Evolutionary conservation across 2,113 vertebrate genomes (phyloP).

Genomic region (Verasper variegatus): DNA sequence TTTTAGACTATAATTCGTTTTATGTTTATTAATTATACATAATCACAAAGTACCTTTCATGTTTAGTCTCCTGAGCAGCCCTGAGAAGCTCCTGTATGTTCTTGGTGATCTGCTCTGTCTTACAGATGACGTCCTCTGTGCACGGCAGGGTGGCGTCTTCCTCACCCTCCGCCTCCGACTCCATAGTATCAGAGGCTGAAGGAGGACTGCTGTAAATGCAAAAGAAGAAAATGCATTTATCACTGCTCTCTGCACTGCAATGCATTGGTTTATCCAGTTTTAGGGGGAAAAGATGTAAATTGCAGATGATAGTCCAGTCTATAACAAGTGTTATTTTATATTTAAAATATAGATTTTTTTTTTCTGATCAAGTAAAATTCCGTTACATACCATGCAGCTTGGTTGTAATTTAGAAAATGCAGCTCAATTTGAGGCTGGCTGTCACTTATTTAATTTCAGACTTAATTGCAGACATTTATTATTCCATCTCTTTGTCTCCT

Average conservation of each 20-base stretch:
- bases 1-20: not conserved
- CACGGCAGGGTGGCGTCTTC: conserved; percentile 88
- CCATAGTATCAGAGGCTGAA: conserved; percentile 78
- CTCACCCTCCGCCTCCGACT: conserved; percentile 71
- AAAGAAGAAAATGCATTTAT: not conserved
- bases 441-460: not conserved
- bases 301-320: not conserved
- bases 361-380: no score
- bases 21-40: no score
- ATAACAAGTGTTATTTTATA: not conserved
- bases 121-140: conserved; percentile 96
- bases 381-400: no score
- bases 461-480: not conserved
- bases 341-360: not conserved
- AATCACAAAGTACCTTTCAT: conserved; percentile 87
- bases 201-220: conserved; percentile 55
- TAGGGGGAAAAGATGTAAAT: not conserved
- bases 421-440: no score
- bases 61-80: conserved; percentile 96
- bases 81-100: conserved; percentile 97
- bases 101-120: conserved; percentile 98
- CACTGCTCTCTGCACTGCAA: not conserved
- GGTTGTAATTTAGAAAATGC: no score
- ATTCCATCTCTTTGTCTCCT: not conserved
- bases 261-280: not conserved